Conservation (phyloP, 1,140 invertebrate species). For the Telenomus remus region DNA sequence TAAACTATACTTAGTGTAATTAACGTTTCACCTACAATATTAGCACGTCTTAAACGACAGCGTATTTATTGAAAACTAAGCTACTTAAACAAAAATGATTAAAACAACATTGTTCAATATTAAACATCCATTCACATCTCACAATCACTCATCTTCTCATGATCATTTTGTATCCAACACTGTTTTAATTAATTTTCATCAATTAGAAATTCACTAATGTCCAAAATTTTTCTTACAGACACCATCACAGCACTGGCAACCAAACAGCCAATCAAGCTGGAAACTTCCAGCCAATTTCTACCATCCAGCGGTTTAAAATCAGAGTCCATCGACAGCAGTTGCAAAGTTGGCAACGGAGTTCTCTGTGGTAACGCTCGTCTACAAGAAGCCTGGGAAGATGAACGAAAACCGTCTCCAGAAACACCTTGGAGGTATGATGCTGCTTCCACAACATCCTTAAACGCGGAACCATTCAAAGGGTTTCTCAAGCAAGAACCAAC, state of each 20-base stretch:
- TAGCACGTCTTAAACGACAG: too few relatives aligned
- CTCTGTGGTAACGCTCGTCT: constrained; percentile 71
- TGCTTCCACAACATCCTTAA: constrained; percentile 62
- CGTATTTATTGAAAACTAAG: too few relatives aligned
- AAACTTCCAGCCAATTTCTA: constrained; percentile 62
- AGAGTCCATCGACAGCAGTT: constrained; percentile 59
- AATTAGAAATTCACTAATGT: background rate
- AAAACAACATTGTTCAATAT: too few relatives aligned
- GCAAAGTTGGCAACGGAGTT: constrained; percentile 71
- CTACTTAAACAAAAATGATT: too few relatives aligned
- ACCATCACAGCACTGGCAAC: constrained; percentile 48
- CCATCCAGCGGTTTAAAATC: constrained; percentile 51
- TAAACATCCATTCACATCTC: background rate
- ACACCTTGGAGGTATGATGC: constrained; percentile 74
- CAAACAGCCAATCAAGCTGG: constrained; percentile 61
- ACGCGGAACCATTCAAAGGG: constrained; percentile 64
- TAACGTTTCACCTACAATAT: too few relatives aligned
- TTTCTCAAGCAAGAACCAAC: constrained; percentile 59
- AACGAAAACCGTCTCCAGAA: constrained; percentile 70
- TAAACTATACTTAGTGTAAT: too few relatives aligned
- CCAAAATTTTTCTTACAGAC: constrained; percentile 40
- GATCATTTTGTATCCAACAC: background rate
- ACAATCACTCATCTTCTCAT: background rate
- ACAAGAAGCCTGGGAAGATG: constrained; percentile 73
- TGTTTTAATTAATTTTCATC: background rate